These are phyloP conservation scores for Helleia helle DNA, from an alignment of 2,888 invertebrate species.

Conservation along the genomic window DNA sequence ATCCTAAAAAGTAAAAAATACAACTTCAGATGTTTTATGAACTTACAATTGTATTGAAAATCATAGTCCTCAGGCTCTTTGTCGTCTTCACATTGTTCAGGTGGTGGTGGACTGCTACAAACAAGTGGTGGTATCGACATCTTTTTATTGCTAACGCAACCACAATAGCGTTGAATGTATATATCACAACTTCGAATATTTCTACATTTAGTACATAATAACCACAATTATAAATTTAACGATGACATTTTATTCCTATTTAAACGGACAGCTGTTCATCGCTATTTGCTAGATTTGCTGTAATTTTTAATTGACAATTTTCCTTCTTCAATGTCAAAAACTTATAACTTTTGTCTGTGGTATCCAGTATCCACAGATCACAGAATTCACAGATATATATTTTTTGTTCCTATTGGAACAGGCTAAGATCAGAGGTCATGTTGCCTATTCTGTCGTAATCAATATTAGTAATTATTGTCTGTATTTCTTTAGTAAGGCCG, in stretches of 20 bases:
- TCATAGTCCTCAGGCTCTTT: constrained; percentile 71
- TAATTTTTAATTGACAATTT: constrained; percentile 6
- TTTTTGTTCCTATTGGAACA: no score
- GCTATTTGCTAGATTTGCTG: constrained; percentile 46
- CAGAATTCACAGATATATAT: no score
- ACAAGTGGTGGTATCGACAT: constrained; percentile 80
- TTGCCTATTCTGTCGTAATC: no score
- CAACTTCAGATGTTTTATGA: no score
- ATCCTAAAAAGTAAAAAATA: no score
- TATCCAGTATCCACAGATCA: no score
- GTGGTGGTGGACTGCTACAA: constrained; percentile 78
- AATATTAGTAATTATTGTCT: no score
- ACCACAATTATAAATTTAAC: constrained; percentile 19
- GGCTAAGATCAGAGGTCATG: no score
- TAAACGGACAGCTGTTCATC: constrained; percentile 58
- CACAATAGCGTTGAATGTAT: constrained; percentile 1
- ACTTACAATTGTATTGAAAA: constrained; percentile 59
- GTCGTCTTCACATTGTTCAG: constrained; percentile 77
- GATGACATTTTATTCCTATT: constrained; percentile 13
- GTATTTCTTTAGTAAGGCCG: no score
- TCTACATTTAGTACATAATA: constrained; percentile 11
- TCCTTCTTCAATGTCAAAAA: no score
- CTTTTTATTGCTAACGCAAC: constrained; percentile 20
- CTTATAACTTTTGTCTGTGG: no score
- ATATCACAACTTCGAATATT: constrained; percentile 6